Evolutionary conservation across 2,113 vertebrate species (phyloP).

Genomic region (Corvus hawaiiensis): DNA sequence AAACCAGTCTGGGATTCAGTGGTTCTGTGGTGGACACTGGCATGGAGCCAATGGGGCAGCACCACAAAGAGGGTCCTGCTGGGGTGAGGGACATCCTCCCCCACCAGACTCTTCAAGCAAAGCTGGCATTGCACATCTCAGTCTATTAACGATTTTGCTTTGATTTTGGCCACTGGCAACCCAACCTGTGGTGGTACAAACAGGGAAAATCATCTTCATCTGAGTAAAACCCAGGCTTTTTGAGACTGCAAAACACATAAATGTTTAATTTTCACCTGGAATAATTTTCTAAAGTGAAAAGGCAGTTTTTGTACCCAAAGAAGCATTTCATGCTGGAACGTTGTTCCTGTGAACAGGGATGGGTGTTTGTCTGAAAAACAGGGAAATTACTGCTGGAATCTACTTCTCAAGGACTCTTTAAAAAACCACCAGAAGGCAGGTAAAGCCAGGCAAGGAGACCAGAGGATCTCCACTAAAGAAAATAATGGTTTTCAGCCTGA

Average conservation of each 20-base stretch:
- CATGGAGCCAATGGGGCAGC: fast-evolving
- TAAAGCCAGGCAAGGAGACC: background rate
- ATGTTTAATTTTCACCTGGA: background rate
- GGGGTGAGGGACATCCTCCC: background rate
- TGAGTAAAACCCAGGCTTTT: background rate
- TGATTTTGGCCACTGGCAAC: background rate
- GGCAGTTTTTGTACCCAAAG: background rate
- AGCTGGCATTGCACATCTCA: background rate
- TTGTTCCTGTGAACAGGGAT: background rate
- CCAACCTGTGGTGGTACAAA: background rate
- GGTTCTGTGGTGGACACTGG: background rate
- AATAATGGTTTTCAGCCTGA: background rate
- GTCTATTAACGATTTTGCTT: background rate
- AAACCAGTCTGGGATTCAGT: background rate
- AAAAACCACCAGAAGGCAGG: background rate
- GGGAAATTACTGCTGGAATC: background rate
- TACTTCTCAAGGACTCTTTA: background rate
- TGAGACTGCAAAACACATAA: background rate
- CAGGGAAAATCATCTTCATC: background rate
- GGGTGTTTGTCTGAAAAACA: background rate
- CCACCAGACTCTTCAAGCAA: background rate
- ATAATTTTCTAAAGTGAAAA: background rate
- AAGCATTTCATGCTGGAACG: background rate
- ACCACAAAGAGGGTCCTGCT: background rate
- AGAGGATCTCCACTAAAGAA: background rate